Base-by-base conservation (phyloP, 2,797 vertebrate species). In the Scyliorhinus canicula region DNA sequence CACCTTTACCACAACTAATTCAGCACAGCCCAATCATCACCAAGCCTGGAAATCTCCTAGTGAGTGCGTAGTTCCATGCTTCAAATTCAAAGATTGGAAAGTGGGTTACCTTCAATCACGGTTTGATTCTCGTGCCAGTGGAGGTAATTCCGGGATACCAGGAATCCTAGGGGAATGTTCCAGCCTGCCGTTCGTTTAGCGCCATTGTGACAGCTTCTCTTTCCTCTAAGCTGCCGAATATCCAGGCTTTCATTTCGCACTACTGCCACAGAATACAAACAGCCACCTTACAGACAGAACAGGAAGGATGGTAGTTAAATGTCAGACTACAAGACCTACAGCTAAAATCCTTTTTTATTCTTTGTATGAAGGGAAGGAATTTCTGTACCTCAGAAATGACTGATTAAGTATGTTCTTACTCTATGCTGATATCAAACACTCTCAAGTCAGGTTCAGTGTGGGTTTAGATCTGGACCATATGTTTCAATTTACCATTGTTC, bases 141-240 rank as follows among this genome's bases (percentile, higher is more conserved):
- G 95, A 99, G 97, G 77, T 98, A 96, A 96, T 98, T 98, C 65
- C 97, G 97, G 95, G 98, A 98, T 93, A 99, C 97, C 44, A 99
- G 97, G 96, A 99, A 98, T 90, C 98, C 98, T 12, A 99, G 96
- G 0, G 98, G 98, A 28, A 99, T 97, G 95, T 98, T 99, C 98
- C 98, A 99, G 85, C 98, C 98, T 0, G 98, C 97, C 0, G 98
- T 98, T 98, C 98, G 98, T 12, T 98, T 97, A 69, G 97, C 97
- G 91, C 98, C 98, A 2, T 96, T 98, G 97, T 99, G 98, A 96
- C 98, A 99, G 96, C 98, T 98, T 95, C 97, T 97, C 2, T 47
- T 96, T 84, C 98, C 98, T 95, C 91, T 96, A 44, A 99, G 97
- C 57, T 97, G 97, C 77, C 95, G 97, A 57, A 99, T 96, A 94